These are phyloP conservation scores for Catharus ustulatus DNA, from an alignment of 2,797 vertebrate species.

Conservation along the genomic window DNA sequence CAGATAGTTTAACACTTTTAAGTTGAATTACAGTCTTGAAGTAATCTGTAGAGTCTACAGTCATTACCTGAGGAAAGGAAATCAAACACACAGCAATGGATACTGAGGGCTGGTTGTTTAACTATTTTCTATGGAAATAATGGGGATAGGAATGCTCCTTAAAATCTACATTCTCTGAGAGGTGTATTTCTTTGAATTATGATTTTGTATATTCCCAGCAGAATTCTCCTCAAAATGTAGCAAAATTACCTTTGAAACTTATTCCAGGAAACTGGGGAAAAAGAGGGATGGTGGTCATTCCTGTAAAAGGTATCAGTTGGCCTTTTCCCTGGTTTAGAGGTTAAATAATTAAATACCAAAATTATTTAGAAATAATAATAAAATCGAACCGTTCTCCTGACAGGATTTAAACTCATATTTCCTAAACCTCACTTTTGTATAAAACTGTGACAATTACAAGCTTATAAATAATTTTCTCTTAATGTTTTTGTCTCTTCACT, in stretches of 20 bases:
- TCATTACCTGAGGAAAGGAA: not conserved
- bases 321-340: not conserved
- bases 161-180: not conserved
- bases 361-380: not conserved
- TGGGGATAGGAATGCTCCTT: not conserved
- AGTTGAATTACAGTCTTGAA: not conserved
- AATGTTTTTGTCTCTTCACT: not conserved
- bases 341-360: not conserved
- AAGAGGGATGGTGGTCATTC: rapidly evolving
- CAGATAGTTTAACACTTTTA: not conserved
- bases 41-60: not conserved
- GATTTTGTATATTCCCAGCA: rapidly evolving
- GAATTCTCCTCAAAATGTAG: not conserved
- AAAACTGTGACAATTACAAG: not conserved
- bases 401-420: not conserved
- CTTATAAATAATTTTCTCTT: not conserved
- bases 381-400: not conserved
- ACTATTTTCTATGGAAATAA: not conserved
- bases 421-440: not conserved
- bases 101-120: rapidly evolving
- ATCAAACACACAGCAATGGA: not conserved
- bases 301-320: not conserved
- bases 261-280: not conserved
- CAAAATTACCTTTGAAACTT: not conserved
- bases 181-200: not conserved